A percentile compares a stretch with the other conserved stretches of the same genome.
Evolutionary conservation across 2,797 vertebrate species (phyloP).

Genomic region (Oreochromis grahami): DNA sequence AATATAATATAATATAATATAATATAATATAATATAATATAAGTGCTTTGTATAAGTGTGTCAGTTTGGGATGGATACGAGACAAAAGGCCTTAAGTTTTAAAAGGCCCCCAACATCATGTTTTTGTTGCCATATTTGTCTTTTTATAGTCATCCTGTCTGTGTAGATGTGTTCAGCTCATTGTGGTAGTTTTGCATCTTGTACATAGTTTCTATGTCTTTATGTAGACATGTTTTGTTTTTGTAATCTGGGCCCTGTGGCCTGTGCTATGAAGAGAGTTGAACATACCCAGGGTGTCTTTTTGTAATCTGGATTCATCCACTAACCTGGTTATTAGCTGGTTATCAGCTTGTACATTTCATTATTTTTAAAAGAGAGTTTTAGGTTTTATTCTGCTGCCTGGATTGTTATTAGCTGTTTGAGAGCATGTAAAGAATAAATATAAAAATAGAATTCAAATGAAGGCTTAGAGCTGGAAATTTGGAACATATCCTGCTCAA

Average conservation of each 20-base stretch:
- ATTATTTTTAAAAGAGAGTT: background rate
- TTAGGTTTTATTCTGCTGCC: background rate
- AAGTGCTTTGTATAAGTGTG: background rate
- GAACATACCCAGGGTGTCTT: background rate
- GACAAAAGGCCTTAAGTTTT: background rate
- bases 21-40: background rate
- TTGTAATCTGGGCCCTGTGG: background rate
- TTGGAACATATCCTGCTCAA: background rate
- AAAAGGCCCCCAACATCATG: background rate
- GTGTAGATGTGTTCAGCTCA: background rate
- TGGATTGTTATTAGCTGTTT: background rate
- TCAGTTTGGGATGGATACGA: background rate
- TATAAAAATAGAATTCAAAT: background rate
- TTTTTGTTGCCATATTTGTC: background rate
- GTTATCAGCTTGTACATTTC: background rate
- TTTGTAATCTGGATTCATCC: background rate
- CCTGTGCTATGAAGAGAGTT: background rate
- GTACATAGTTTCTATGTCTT: background rate
- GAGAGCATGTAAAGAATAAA: background rate
- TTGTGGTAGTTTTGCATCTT: background rate
- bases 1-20: background rate
- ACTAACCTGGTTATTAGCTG: background rate
- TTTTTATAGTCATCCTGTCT: background rate
- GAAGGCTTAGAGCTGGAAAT: background rate
- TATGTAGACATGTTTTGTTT: background rate